phyloP scores from a whole-genome alignment of 2,888 invertebrate species.

The Cantharis flavilabris region DNA sequence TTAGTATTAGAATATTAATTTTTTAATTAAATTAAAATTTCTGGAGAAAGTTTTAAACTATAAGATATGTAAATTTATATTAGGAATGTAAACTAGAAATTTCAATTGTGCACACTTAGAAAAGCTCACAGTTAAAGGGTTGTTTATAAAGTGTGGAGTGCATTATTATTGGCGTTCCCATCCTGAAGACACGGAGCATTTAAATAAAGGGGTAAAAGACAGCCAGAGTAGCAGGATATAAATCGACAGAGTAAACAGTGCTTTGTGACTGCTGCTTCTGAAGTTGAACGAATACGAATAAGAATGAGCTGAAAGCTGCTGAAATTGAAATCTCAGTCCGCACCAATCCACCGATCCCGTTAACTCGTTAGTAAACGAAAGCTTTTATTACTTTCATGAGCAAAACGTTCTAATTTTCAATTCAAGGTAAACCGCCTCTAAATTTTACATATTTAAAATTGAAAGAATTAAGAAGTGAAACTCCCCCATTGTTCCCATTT shows the following conservation, averaged over 20 bases:
- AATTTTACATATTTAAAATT: background rate
- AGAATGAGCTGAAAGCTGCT: constrained; percentile 42
- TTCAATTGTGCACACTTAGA: constrained; percentile 17
- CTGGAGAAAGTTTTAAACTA: background rate
- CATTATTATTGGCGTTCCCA: constrained; percentile 36
- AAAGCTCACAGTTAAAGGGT: constrained; percentile 25
- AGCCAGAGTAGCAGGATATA: constrained; percentile 44
- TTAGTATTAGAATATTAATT: background rate
- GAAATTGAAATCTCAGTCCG: constrained; percentile 44
- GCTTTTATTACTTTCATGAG: background rate
- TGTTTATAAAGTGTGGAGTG: constrained; percentile 33
- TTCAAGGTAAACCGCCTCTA: background rate
- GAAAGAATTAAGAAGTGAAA: background rate
- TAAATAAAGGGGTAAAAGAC: constrained; percentile 44
- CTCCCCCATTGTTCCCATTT: constrained; percentile 7
- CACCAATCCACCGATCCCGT: constrained; percentile 20
- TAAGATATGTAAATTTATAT: background rate
- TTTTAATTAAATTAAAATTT: background rate
- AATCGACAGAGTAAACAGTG: constrained; percentile 48
- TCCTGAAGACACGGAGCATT: constrained; percentile 38
- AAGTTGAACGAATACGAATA: constrained; percentile 44
- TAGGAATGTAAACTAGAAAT: constrained; percentile 3
- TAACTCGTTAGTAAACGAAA: constrained; percentile 15
- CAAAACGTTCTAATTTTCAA: background rate
- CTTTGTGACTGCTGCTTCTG: constrained; percentile 42